Percentiles rank a stretch among this genome's conserved stretches.
Conservation (phyloP, 2,797 vertebrate genomes). For the Decapterus maruadsi region DNA sequence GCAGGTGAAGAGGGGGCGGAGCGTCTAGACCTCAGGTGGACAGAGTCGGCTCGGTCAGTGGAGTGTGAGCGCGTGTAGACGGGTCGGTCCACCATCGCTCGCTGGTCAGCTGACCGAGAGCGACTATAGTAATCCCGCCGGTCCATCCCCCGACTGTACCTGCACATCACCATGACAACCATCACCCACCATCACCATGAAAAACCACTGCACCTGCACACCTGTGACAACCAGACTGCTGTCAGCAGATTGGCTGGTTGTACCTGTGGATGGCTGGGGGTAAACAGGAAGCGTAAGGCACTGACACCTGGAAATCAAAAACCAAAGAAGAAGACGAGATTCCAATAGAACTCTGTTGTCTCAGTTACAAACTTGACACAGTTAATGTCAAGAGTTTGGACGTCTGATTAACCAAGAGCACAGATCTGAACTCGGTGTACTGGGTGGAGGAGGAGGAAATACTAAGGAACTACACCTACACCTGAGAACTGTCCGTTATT, state of each 20-base stretch:
- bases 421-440: too few species aligned
- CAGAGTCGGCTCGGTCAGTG: conserved; percentile 91
- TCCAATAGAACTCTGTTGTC: background rate
- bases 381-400: too few species aligned
- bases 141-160: conserved; percentile 92
- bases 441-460: too few species aligned
- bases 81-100: conserved; percentile 90
- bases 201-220: conserved; percentile 85
- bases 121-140: conserved; percentile 93
- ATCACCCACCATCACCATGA: conserved; percentile 18
- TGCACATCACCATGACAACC: conserved; percentile 87
- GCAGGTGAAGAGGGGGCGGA: conserved; percentile 97
- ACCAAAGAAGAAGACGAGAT: background rate
- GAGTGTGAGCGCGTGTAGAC: conserved; percentile 91
- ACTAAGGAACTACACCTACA: conserved; percentile 7
- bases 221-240: conserved; percentile 33
- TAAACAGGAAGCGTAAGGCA: conserved; percentile 57
- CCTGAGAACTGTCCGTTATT: background rate
- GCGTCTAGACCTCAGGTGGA: conserved; percentile 94
- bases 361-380: too few species aligned
- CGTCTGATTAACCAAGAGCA: background rate
- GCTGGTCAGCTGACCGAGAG: conserved; percentile 95
- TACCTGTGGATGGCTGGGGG: conserved; percentile 86
- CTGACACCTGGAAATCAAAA: background rate
- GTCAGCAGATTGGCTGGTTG: conserved; percentile 69